Evolutionary conservation across 2,888 invertebrate species (phyloP).

Genomic region (Diarsia mendica): DNA sequence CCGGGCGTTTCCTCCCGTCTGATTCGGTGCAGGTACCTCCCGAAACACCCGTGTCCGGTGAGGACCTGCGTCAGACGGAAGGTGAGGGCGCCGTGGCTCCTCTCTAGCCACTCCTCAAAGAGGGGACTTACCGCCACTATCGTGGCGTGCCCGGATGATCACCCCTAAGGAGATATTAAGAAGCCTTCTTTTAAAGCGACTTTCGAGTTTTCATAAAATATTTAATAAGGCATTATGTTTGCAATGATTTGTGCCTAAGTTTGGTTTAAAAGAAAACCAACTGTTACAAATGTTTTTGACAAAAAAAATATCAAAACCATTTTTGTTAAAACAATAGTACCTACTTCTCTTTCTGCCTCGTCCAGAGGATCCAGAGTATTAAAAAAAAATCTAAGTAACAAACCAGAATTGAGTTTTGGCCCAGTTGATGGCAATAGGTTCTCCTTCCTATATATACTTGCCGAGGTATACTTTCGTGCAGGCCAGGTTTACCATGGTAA

Average conservation of each 20-base stretch:
- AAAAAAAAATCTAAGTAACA: not conserved
- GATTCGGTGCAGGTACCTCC: too few species aligned
- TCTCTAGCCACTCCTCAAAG: too few species aligned
- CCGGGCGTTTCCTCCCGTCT: too few species aligned
- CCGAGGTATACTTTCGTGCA: not conserved
- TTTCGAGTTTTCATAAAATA: conserved; percentile 20
- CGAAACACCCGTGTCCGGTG: too few species aligned
- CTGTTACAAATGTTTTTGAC: too few species aligned
- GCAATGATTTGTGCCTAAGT: not conserved
- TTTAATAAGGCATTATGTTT: conserved; percentile 21
- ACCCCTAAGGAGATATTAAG: conserved; percentile 11
- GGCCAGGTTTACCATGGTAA: not conserved
- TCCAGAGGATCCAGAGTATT: not conserved
- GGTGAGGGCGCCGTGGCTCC: too few species aligned
- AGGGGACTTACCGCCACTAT: too few species aligned
- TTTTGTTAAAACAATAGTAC: not conserved
- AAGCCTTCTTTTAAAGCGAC: not conserved
- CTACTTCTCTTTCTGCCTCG: not conserved
- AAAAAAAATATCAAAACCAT: not conserved
- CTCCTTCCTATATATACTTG: not conserved
- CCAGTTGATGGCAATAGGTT: not conserved
- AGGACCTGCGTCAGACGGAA: too few species aligned
- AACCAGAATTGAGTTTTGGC: not conserved
- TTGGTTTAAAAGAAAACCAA: too few species aligned
- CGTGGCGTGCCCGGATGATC: too few species aligned